Base-by-base conservation (phyloP, 2,797 vertebrate genomes). In the Manis crassicaudata region DNA sequence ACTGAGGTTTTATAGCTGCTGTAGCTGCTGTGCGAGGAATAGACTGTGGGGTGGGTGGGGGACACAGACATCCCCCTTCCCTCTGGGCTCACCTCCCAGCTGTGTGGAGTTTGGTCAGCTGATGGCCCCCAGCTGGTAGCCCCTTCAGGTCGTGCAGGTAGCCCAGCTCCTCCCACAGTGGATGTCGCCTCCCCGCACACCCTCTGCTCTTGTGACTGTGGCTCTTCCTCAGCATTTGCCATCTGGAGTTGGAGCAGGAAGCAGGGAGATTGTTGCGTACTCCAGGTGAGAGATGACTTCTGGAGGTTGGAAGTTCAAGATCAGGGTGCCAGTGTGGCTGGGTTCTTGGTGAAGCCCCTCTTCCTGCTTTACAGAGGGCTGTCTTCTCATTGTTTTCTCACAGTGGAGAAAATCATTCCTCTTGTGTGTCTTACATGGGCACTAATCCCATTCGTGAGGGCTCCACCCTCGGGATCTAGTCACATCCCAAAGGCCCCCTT, bases 281-380 rank as follows among this genome's bases (percentile, higher is more conserved):
- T 11, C 85, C 23, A 32, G 29, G 17, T 37, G 73, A 73, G 29
- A 35, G 62, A 13, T 11, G 29, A 37, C 10, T 32, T 77, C 68
- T 17, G 79, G 62, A 58, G 84, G 37, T 58, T 12, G 21, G 58
- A 85, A 35, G 56, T 16, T 25, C 3, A 32, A 67, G 50, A 37
- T 29, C 1, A 6, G 46, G 52, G 37, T 32, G 13, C 23, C 40
- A 35, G 13, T 25, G 5, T 9, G 62, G 11, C 25, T 0, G 1
- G 35, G 40, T 11, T 86, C 93, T 92, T 29, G 50, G 68, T 14
- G 72, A 88, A 16, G 72, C 32, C 63, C 14, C 17, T 73, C 65
- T 40, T 95, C 20, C 73, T 50, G 17, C 10, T 63, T 35, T 46
- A 14, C 2, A 35, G 16, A 40, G 43, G 40, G 35, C 23, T 6